Percentiles rank a stretch among this genome's conserved stretches.
These are phyloP conservation scores for Drosophila sordidula DNA, from an alignment of 2,888 invertebrate species.

Conservation along the genomic window DNA sequence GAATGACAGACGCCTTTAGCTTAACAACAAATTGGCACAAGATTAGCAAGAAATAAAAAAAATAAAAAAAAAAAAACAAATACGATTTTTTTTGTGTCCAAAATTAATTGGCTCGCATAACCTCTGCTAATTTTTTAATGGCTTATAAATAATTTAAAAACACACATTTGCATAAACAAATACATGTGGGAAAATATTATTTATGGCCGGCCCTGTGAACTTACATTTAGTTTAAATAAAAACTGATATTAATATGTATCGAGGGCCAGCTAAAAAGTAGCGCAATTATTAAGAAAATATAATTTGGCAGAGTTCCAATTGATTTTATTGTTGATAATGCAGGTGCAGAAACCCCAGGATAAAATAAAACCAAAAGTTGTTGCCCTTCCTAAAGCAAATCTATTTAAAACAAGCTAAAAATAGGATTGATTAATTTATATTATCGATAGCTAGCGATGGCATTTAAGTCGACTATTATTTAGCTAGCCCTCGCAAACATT, in stretches of 20 bases:
- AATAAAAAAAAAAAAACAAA: conserved; percentile 3
- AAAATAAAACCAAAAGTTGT: neutral
- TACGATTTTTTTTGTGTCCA: conserved; percentile 12
- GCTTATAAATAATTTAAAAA: conserved; percentile 66
- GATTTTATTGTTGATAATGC: neutral
- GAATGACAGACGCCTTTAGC: conserved; percentile 65
- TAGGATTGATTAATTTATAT: neutral
- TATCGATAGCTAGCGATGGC: neutral
- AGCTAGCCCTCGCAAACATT: neutral
- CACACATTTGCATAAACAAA: conserved; percentile 48
- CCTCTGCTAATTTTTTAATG: conserved; percentile 72
- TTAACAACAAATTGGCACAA: conserved; percentile 55
- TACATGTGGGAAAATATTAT: conserved; percentile 55
- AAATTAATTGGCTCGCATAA: conserved; percentile 54
- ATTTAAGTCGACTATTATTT: neutral
- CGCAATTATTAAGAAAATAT: neutral
- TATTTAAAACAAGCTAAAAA: neutral
- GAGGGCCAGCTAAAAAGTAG: conserved; percentile 19
- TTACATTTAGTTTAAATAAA: conserved; percentile 27
- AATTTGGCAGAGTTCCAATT: neutral
- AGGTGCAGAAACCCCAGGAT: neutral
- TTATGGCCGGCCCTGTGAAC: conserved; percentile 52
- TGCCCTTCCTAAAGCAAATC: conserved; percentile 4
- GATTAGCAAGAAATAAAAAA: conserved; percentile 14
- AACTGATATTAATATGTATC: conserved; percentile 12